A percentile compares a stretch with the other conserved stretches of the same genome.
Conservation (phyloP, 2,797 vertebrate species). For the Falco peregrinus region DNA sequence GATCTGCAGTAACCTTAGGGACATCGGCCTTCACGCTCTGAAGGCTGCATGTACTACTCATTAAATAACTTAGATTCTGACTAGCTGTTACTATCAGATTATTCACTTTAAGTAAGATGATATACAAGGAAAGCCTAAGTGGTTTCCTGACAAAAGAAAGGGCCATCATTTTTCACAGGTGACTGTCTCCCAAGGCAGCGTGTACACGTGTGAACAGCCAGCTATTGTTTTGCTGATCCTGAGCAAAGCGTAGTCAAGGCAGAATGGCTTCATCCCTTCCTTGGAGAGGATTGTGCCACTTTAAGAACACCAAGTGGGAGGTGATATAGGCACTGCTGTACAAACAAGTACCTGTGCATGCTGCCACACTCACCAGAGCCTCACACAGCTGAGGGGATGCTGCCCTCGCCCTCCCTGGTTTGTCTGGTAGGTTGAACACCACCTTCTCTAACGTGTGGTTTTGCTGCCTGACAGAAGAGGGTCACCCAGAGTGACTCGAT, state of each 20-base stretch:
- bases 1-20: not conserved
- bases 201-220: rapidly evolving
- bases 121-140: not conserved
- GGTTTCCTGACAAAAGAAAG: not conserved
- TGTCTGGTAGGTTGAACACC: not conserved
- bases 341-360: not conserved
- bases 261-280: not conserved
- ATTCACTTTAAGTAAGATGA: not conserved
- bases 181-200: not conserved
- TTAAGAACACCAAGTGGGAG: constrained; percentile 45
- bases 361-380: not conserved
- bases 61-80: not conserved
- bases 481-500: rapidly evolving
- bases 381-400: rapidly evolving
- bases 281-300: not conserved
- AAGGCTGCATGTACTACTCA: not conserved
- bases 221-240: rapidly evolving
- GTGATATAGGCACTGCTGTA: not conserved
- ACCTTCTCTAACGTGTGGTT: rapidly evolving
- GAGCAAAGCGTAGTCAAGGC: not conserved
- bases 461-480: not conserved
- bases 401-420: not conserved
- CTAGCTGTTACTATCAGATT: not conserved
- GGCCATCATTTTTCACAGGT: not conserved
- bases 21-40: not conserved